Conservation (phyloP, 2,888 invertebrate species). For the Netelia virgata region DNA sequence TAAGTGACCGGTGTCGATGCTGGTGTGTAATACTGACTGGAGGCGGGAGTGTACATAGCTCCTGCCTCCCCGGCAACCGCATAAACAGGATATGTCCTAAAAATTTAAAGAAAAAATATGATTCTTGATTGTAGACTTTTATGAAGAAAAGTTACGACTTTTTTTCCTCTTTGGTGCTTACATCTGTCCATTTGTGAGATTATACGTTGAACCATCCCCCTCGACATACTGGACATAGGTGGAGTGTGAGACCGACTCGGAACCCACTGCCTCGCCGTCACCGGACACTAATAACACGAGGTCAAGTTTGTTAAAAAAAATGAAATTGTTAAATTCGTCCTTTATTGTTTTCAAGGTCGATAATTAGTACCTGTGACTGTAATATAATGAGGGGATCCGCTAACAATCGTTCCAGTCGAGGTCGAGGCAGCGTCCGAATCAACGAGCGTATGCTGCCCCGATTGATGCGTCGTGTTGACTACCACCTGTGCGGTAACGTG, state of each 20-base stretch:
- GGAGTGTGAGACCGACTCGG: conserved; percentile 87
- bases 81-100: conserved; percentile 91
- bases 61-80: conserved; percentile 89
- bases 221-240: conserved; percentile 89
- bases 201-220: conserved; percentile 87
- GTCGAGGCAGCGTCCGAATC: conserved; percentile 86
- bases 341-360: conserved; percentile 9
- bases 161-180: conserved; percentile 80
- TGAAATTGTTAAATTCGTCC: neutral
- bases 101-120: conserved; percentile 61
- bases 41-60: conserved; percentile 88
- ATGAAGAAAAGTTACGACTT: neutral
- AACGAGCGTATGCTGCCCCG: conserved; percentile 85
- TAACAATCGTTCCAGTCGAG: conserved; percentile 84
- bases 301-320: neutral
- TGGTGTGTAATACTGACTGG: conserved; percentile 91
- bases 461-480: conserved; percentile 83
- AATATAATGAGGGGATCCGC: conserved; percentile 88
- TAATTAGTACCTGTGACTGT: conserved; percentile 88
- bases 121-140: neutral
- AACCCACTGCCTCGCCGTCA: conserved; percentile 85
- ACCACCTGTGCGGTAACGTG: conserved; percentile 85
- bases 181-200: conserved; percentile 89
- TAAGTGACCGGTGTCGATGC: conserved; percentile 88
- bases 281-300: conserved; percentile 83